Evolutionary conservation across 2,888 invertebrate species (phyloP), one percentile per base, ranked within the genome.

Genomic region (Omphaloscelis lunosa): DNA sequence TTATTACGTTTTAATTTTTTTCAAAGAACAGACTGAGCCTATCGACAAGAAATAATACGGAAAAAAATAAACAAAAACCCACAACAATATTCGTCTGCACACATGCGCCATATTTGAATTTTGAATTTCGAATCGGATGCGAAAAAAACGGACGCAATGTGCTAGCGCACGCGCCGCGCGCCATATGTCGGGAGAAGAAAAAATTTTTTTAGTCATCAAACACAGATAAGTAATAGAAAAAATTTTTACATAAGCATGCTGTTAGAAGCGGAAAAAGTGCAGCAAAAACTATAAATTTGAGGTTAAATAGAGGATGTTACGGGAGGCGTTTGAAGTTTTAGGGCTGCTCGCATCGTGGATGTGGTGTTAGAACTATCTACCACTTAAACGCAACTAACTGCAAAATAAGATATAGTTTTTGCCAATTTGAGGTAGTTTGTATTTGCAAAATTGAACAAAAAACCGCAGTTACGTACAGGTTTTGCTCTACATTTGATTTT

Each of bases 161-260:
- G 96, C 92, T 87, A 86, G 87, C 91, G 96, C 96, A 95, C 96
- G 96, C 95, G 96, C 95, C 92, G 88, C 91, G 86, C 82, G 91
- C 94, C 96, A 96, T 96, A 95, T 95, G 96, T 86, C 86, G 82
- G 86, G 74, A 86, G 86, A 83, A 88, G 90, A 92, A 95, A 95
- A 93, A 88, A 86, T 91, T 93, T 95, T 94, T 95, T 93, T 90
- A 92, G 89, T 93, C 94, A 95, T 95, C 94, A 95, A 93, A 95
- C 95, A 94, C 93, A 95, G 95, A 95, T 95, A 95, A 93, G 92
- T 92, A 92, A 91, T 87, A 87, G 90, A 95, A 95, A 96, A 96
- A 95, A 94, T 93, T 80, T 94, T 94, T 95, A 96, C 95, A 96
- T 96, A 96, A 95, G 96, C 95, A 95, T 95, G 95, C 96, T 95